A percentile compares a stretch with the other conserved stretches of the same genome.
These are phyloP conservation scores for Panzeria rudis DNA, from an alignment of 2,888 invertebrate genomes.

Conservation along the genomic window DNA sequence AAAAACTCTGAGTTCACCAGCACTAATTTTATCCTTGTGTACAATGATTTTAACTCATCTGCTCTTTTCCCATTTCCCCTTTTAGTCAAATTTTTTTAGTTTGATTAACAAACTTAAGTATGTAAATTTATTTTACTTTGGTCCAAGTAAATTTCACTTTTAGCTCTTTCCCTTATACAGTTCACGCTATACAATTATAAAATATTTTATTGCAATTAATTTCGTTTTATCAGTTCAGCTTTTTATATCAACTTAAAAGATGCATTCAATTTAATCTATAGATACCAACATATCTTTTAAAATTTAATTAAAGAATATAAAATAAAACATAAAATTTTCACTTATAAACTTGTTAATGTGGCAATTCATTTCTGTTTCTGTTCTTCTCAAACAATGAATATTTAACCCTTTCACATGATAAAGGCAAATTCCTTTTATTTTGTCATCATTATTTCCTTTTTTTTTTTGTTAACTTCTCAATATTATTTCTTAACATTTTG, in stretches of 20 bases:
- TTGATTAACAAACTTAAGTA: too few species aligned
- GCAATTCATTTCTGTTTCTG: conserved; percentile 35
- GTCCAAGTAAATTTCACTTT: too few species aligned
- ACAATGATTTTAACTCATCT: too few species aligned
- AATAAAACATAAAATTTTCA: conserved; percentile 34
- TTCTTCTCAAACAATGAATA: conserved; percentile 32
- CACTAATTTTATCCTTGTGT: too few species aligned
- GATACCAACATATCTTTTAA: background rate
- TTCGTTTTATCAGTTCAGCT: background rate
- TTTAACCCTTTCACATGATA: conserved; percentile 55
- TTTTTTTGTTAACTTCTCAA: conserved; percentile 35
- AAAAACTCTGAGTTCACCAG: too few species aligned
- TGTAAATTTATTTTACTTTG: too few species aligned
- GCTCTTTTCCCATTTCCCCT: too few species aligned
- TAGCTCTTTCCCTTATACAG: too few species aligned
- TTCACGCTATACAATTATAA: background rate
- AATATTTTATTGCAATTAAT: background rate
- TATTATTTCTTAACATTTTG: conserved; percentile 48
- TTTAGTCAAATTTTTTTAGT: too few species aligned
- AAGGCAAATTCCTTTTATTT: conserved; percentile 32
- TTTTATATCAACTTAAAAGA: background rate
- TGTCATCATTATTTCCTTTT: conserved; percentile 10
- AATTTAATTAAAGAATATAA: conserved; percentile 12
- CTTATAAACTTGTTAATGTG: conserved; percentile 56
- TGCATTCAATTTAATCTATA: conserved; percentile 1